A percentile compares a stretch with the other conserved stretches of the same genome.
phyloP scores from a whole-genome alignment of 1,140 invertebrate species.

The Drosophila navojoa region DNA sequence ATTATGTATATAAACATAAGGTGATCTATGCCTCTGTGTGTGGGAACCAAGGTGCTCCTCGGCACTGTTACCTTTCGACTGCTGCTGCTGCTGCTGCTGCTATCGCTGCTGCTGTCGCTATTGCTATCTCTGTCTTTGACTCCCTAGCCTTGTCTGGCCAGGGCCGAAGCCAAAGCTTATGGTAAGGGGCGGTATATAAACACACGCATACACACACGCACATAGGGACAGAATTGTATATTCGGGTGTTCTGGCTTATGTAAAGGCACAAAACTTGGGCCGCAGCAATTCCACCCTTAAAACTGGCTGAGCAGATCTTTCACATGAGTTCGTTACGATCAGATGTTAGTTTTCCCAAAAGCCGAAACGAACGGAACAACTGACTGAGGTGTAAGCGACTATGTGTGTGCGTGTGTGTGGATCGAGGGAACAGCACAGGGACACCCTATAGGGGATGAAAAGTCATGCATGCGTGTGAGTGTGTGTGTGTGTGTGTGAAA shows the following conservation, averaged over 20 bases:
- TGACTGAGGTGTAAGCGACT: constrained; percentile 38
- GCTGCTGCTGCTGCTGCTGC: neutral
- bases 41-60: constrained; percentile 60
- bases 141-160: constrained; percentile 7
- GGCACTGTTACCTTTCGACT: neutral
- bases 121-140: neutral
- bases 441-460: constrained; percentile 77
- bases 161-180: constrained; percentile 55
- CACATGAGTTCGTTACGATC: constrained; percentile 54
- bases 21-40: constrained; percentile 60
- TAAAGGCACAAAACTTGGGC: constrained; percentile 45
- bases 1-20: constrained; percentile 8
- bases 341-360: constrained; percentile 84
- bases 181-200: constrained; percentile 73
- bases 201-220: constrained; percentile 1
- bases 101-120: neutral
- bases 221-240: neutral
- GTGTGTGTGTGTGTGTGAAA: constrained; percentile 51
- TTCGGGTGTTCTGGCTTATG: constrained; percentile 28
- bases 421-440: constrained; percentile 37
- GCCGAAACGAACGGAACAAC: constrained; percentile 31
- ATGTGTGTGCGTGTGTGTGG: constrained; percentile 38
- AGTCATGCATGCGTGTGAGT: constrained; percentile 50
- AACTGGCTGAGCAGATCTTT: neutral
- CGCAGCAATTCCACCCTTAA: constrained; percentile 44